Base-by-base conservation (phyloP, 2,888 invertebrate genomes). In the Lordiphosa fenestrarum region DNA sequence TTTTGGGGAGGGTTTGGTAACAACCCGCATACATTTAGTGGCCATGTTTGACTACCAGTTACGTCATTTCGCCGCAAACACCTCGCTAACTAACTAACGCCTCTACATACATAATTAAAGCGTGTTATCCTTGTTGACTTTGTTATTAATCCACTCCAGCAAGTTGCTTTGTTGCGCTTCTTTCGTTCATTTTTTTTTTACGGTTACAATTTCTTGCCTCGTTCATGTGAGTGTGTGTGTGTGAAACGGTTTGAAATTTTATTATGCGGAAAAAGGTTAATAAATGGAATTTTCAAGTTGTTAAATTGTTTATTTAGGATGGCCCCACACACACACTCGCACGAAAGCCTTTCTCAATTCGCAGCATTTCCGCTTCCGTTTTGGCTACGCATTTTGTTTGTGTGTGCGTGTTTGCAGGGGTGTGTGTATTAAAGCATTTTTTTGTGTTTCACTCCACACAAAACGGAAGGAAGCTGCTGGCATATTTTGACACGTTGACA, bases 281-380 rank as follows among this genome's bases (percentile, higher is more conserved):
- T 69, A 76, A 76, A 77, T 76, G 77, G 77, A 72, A 76, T 73
- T 76, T 76, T 76, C 71, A 69, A 76, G 74, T 73, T 77, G 77
- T 76, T 71, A 77, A 76, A 76, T 71, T 76, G 78, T 76, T 77
- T 76, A 77, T 77, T 77, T 77, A 77, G 75, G 75, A 64, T 73
- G 40, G 39, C 40, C 40, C 33, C 13, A 38, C 53, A 30, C 40
- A 23, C 41, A 6, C 33, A 50, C 48, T 48, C 21, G 47, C 38
- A n/a, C 44, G 42, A 21, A 49, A 42, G 41, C 49, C 49, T 37
- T 40, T 41, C 50, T 42, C 48, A 44, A 52, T 59, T 61, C 60
- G 58, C 53, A 53, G 60, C 62, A 67, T 67, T 67, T 75, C 56
- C 73, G 63, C 46, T 72, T 67, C 61, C 66, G 51, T 39, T 30